These are phyloP conservation scores for Chionoecetes opilio DNA, from an alignment of 1,140 invertebrate genomes.

Conservation along the genomic window DNA sequence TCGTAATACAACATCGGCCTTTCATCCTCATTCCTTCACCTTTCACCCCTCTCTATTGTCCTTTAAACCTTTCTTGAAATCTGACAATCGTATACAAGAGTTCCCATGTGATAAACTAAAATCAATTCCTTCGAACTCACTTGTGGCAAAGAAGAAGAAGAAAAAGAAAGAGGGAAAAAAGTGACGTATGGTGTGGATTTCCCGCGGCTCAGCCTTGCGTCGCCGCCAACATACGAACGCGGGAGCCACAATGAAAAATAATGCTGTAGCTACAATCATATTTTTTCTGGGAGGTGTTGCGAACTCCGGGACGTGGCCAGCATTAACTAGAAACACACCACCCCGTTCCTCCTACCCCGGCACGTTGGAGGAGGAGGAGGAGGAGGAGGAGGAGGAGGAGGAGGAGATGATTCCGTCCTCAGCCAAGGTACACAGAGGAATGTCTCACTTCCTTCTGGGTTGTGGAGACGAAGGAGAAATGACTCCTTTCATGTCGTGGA, in stretches of 20 bases:
- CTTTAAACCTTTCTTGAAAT: neutral
- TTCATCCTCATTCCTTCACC: neutral
- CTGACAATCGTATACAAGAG: neutral
- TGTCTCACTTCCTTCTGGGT: conserved; percentile 17
- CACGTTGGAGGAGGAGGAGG: neutral
- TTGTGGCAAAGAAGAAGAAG: neutral
- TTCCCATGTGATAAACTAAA: neutral
- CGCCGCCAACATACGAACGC: neutral
- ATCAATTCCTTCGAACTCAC: neutral
- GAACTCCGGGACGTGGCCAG: conserved; percentile 50
- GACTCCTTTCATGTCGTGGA: conserved; percentile 7
- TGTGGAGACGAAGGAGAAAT: conserved; percentile 28
- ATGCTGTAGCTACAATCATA: conserved; percentile 51
- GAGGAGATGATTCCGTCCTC: neutral
- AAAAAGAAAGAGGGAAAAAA: neutral
- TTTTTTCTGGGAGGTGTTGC: conserved; percentile 37
- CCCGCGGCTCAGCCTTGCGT: neutral
- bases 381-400: neutral
- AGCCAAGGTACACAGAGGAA: neutral
- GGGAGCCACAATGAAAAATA: conserved; percentile 42
- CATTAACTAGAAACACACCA: conserved; percentile 36
- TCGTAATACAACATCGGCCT: neutral
- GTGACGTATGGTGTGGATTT: neutral
- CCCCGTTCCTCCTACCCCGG: neutral
- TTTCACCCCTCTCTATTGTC: neutral